Conservation (phyloP, 2,888 invertebrate genomes). For the Plebejus argus region DNA sequence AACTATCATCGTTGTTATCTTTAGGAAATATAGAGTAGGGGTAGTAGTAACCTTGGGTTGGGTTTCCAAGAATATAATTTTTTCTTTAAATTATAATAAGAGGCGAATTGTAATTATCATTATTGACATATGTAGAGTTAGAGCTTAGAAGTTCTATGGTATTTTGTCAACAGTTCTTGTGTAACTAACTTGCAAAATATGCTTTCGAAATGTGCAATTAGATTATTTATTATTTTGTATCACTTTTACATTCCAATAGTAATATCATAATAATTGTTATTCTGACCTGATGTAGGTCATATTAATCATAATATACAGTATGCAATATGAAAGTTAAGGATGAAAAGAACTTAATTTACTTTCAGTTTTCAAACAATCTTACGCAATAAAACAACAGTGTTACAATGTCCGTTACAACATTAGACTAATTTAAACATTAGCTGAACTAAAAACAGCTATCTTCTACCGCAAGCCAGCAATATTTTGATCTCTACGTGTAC, state of each 20-base stretch:
- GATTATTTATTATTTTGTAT: not conserved
- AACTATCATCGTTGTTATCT: too few relatives aligned
- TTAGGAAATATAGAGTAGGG: too few relatives aligned
- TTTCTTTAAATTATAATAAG: not conserved
- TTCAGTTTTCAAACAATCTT: constrained; percentile 4
- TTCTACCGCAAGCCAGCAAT: not conserved
- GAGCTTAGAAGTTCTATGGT: not conserved
- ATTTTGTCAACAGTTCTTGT: not conserved
- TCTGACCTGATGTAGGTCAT: not conserved
- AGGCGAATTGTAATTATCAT: not conserved
- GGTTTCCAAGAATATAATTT: too few relatives aligned
- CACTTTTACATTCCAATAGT: not conserved
- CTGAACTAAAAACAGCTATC: constrained; percentile 10
- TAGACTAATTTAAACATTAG: constrained; percentile 21
- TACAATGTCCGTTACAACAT: constrained; percentile 19
- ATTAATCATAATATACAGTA: not conserved
- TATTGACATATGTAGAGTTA: not conserved
- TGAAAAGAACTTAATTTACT: not conserved
- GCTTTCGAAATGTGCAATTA: not conserved
- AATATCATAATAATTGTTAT: not conserved
- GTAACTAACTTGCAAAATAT: not conserved
- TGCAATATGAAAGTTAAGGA: not conserved
- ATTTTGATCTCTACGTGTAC: not conserved
- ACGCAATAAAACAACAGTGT: not conserved
- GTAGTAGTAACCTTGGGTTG: too few relatives aligned